A percentile compares a stretch with the other conserved stretches of the same genome.
phyloP scores from a whole-genome alignment of 2,113 vertebrate species.

The Neogale vison region DNA sequence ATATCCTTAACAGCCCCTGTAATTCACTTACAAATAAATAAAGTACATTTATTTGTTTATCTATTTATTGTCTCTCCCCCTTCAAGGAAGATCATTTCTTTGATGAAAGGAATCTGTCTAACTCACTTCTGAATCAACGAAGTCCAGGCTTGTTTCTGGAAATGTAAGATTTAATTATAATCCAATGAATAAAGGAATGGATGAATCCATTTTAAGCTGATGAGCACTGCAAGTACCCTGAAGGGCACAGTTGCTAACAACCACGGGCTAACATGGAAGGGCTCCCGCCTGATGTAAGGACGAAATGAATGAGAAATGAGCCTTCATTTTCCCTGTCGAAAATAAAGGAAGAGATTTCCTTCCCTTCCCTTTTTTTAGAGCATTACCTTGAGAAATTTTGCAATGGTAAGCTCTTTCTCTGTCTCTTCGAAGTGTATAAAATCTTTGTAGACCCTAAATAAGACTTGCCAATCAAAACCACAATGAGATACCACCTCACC shows the following conservation, averaged over 20 bases:
- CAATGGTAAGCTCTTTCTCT: neutral
- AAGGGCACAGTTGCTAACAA: neutral
- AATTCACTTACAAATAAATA: constrained; percentile 35
- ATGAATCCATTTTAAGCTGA: neutral
- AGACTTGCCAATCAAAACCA: too few relatives aligned
- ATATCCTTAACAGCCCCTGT: neutral
- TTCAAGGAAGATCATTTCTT: constrained; percentile 22
- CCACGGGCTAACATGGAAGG: neutral
- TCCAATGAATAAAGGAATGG: neutral
- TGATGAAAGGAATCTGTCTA: constrained; percentile 53
- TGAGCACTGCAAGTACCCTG: neutral
- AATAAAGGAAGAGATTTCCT: neutral
- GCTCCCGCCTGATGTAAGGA: neutral
- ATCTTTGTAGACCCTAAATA: neutral
- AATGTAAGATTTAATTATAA: constrained; percentile 50
- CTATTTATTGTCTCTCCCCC: constrained; percentile 44
- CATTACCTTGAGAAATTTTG: neutral
- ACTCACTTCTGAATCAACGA: constrained; percentile 27
- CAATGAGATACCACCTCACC: too few relatives aligned
- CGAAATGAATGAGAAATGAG: neutral
- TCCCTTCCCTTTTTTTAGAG: neutral
- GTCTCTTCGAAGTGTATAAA: neutral
- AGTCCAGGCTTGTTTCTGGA: constrained; percentile 58
- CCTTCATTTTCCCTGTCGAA: neutral
- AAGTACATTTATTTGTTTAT: constrained; percentile 2